A percentile compares a stretch with the other conserved stretches of the same genome.
Conservation (phyloP, 1,140 invertebrate species). For the Palaemon carinicauda region DNA sequence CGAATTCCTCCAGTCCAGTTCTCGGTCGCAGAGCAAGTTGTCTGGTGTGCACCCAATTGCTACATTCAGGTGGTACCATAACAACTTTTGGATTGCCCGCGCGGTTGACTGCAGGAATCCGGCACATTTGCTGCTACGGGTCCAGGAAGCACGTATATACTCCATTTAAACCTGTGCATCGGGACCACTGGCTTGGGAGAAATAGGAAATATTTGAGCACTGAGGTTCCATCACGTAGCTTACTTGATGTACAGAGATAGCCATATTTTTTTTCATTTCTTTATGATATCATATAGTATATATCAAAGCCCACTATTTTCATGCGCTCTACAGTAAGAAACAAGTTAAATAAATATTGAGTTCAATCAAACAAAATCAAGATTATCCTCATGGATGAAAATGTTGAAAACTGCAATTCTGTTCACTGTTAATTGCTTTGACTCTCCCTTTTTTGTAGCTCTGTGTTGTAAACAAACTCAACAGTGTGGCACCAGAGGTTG, state of each 20-base stretch:
- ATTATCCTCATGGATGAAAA: not conserved
- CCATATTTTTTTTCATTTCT: slow-evolving; percentile 33
- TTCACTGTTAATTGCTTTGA: too few species aligned
- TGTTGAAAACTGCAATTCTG: too few species aligned
- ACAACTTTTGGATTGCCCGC: too few species aligned
- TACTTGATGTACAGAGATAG: slow-evolving; percentile 51
- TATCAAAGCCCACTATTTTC: slow-evolving; percentile 54
- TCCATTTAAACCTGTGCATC: slow-evolving; percentile 2
- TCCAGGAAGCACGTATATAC: slow-evolving; percentile 13
- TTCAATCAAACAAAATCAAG: not conserved
- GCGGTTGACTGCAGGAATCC: not conserved
- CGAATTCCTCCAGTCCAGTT: not conserved
- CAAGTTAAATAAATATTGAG: slow-evolving; percentile 7
- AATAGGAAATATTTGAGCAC: slow-evolving; percentile 44
- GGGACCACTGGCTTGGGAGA: slow-evolving; percentile 23
- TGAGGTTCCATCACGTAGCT: slow-evolving; percentile 51
- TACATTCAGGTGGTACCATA: not conserved
- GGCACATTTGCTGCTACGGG: not conserved
- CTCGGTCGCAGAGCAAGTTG: not conserved
- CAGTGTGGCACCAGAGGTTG: too few species aligned
- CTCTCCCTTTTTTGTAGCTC: too few species aligned
- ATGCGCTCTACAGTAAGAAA: slow-evolving; percentile 46
- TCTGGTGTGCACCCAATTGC: not conserved
- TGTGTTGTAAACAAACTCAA: too few species aligned
- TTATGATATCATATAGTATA: slow-evolving; percentile 47